Conservation (phyloP, 2,113 vertebrate genomes). For the Spheniscus mendiculus region DNA sequence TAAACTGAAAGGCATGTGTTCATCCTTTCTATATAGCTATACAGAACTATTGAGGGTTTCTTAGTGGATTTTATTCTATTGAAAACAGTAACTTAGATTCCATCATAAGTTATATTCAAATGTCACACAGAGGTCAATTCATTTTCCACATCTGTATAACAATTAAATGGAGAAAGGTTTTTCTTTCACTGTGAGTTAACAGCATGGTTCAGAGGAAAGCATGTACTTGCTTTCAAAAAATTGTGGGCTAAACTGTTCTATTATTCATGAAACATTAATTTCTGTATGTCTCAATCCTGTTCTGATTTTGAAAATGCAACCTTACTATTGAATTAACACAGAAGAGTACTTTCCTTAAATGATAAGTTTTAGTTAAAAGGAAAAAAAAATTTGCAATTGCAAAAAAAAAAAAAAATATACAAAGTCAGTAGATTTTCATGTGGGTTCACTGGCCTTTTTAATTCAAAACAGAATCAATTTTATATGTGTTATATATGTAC, state of each 20-base stretch:
- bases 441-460: neutral
- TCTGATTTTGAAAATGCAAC: neutral
- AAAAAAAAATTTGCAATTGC: neutral
- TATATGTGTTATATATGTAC: neutral
- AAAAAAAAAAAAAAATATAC: neutral
- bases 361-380: neutral
- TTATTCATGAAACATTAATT: neutral
- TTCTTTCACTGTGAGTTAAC: neutral
- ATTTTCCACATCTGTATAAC: neutral
- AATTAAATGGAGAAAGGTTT: neutral
- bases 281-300: neutral
- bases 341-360: neutral
- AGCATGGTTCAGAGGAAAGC: neutral
- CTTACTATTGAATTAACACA: neutral
- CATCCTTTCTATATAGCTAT: neutral
- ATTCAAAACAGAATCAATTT: neutral
- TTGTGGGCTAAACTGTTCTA: neutral
- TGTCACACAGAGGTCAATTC: neutral
- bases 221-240: neutral
- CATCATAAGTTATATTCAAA: neutral
- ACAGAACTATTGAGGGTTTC: neutral
- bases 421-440: neutral
- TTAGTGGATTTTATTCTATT: conserved; percentile 41
- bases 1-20: neutral
- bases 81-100: neutral